Conservation (phyloP, 2,888 invertebrate genomes). For the Pollenia griseotomentosa region DNA sequence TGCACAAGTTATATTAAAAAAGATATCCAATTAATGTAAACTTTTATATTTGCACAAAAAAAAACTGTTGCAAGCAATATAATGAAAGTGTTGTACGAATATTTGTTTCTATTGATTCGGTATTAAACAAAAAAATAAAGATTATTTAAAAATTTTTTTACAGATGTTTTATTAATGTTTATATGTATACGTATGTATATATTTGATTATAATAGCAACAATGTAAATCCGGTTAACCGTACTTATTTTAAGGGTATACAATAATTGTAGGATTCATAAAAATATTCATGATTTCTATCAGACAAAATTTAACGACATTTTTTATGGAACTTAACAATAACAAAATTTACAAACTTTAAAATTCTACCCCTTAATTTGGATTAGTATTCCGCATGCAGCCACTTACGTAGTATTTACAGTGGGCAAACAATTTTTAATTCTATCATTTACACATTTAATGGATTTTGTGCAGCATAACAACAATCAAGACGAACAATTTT, state of each 20-base stretch:
- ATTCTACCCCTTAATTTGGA: constrained; percentile 40
- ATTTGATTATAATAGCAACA: not conserved
- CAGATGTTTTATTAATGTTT: constrained; percentile 63
- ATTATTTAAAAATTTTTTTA: constrained; percentile 9
- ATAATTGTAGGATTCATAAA: constrained; percentile 5
- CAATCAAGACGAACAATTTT: too few relatives aligned
- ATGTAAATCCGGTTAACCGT: constrained; percentile 19
- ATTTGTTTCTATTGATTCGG: not conserved
- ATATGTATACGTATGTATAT: constrained; percentile 35
- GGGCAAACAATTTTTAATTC: too few relatives aligned
- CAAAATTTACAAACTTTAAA: constrained; percentile 61
- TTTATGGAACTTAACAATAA: constrained; percentile 53
- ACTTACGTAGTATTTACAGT: not conserved
- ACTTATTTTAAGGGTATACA: constrained; percentile 45
- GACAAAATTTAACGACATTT: constrained; percentile 56
- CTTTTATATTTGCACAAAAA: too few relatives aligned
- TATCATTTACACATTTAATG: too few relatives aligned
- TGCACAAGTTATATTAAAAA: too few relatives aligned
- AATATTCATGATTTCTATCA: constrained; percentile 59
- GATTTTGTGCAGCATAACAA: too few relatives aligned
- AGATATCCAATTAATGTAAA: too few relatives aligned
- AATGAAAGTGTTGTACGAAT: not conserved
- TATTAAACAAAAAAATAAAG: too few relatives aligned
- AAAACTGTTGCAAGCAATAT: too few relatives aligned
- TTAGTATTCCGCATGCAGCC: not conserved